phyloP scores from a whole-genome alignment of 2,888 invertebrate genomes.

The Pemphredon lugubris region DNA sequence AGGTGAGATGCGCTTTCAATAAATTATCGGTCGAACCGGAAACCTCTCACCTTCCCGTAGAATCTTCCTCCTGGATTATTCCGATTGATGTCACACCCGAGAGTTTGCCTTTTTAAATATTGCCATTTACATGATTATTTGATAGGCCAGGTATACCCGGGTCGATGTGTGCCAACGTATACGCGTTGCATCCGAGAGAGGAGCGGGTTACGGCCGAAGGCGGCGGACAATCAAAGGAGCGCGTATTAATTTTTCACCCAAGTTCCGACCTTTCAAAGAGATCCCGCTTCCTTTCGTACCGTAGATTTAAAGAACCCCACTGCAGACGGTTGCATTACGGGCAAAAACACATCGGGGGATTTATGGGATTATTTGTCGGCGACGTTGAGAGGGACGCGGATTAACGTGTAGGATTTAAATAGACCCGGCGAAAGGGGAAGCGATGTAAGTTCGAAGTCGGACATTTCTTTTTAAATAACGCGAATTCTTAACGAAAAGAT shows the following conservation, averaged over 20 bases:
- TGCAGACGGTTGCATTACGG: conserved; percentile 3
- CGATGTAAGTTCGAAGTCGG: no score
- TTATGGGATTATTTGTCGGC: neutral
- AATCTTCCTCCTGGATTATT: conserved; percentile 70
- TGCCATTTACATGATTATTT: conserved; percentile 73
- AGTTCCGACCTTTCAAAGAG: conserved; percentile 28
- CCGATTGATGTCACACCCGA: conserved; percentile 75
- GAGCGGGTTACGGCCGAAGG: conserved; percentile 21
- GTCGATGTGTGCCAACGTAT: conserved; percentile 21
- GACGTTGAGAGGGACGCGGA: neutral
- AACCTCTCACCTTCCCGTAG: conserved; percentile 2
- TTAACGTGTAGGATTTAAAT: no score
- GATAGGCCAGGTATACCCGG: conserved; percentile 47
- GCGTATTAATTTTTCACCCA: conserved; percentile 53
- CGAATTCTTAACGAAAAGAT: no score
- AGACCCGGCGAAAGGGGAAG: no score
- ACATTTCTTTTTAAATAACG: no score
- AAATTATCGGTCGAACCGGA: no score
- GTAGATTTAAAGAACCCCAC: conserved; percentile 27
- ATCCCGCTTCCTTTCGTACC: conserved; percentile 19
- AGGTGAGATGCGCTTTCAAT: neutral
- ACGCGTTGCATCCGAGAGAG: conserved; percentile 20
- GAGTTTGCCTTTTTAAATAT: conserved; percentile 75
- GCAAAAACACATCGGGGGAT: conserved; percentile 14
- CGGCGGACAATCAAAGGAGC: conserved; percentile 61